Evolutionary conservation across 2,888 invertebrate genomes (phyloP).

Genomic region (Dioctria linearis): DNA sequence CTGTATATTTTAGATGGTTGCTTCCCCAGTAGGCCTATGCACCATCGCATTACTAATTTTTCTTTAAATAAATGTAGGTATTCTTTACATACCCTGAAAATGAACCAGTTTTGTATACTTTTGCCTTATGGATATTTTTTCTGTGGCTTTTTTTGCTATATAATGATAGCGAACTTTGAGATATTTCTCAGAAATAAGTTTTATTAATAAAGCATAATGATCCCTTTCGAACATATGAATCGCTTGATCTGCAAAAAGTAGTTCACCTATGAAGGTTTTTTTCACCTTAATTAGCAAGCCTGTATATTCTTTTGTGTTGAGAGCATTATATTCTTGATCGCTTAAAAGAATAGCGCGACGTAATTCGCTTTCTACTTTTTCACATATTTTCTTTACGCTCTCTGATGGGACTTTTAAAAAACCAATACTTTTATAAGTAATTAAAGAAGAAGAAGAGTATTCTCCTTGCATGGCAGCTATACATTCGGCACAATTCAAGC

Average conservation of each 20-base stretch:
- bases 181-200: too few species aligned
- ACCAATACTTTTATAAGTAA: slow-evolving; percentile 11
- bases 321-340: background rate
- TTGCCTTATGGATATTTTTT: too few species aligned
- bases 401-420: background rate
- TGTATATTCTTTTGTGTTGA: background rate
- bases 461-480: slow-evolving; percentile 27
- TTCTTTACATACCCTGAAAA: too few species aligned
- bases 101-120: too few species aligned
- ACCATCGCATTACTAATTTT: too few species aligned
- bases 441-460: background rate
- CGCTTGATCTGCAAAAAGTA: background rate
- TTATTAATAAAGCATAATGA: too few species aligned
- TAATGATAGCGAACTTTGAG: too few species aligned
- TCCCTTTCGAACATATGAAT: background rate
- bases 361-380: slow-evolving; percentile 7
- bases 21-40: too few species aligned
- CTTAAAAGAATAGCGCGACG: background rate
- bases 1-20: too few species aligned
- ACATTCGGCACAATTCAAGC: slow-evolving; percentile 35
- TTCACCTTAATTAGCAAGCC: background rate
- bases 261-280: background rate
- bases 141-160: too few species aligned
- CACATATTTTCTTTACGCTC: slow-evolving; percentile 17
- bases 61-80: too few species aligned